A percentile compares a stretch with the other conserved stretches of the same genome.
Evolutionary conservation across 2,797 vertebrate species (phyloP).

Genomic region (Cephalopachus bancanus): DNA sequence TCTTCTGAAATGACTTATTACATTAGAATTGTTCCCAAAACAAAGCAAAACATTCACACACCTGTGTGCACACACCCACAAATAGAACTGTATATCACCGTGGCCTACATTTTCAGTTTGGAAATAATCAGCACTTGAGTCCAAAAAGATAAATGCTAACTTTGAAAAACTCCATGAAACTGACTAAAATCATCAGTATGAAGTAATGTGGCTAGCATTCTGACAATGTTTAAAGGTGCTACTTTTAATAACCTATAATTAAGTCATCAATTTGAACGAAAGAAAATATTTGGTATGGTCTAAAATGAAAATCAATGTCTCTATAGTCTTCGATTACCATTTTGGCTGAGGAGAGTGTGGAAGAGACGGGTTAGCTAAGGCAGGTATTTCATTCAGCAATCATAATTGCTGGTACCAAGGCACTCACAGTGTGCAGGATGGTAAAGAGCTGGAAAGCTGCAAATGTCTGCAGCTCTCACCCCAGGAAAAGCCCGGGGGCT

Average conservation of each 20-base stretch:
- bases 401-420: conserved; percentile 66
- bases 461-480: not conserved
- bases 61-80: not conserved
- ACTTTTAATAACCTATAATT: conserved; percentile 64
- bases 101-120: not conserved
- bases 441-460: not conserved
- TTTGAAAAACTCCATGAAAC: conserved; percentile 73
- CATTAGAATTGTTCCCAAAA: conserved; percentile 64
- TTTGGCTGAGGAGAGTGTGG: conserved; percentile 62
- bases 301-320: conserved; percentile 73
- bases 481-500: not conserved
- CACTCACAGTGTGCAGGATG: not conserved
- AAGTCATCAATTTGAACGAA: not conserved
- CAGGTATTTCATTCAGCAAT: conserved; percentile 63
- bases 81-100: not conserved
- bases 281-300: conserved; percentile 23
- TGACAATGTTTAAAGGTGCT: conserved; percentile 59
- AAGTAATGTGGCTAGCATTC: not conserved
- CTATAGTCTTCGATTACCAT: conserved; percentile 59
- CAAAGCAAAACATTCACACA: not conserved
- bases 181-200: conserved; percentile 66
- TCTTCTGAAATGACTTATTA: conserved; percentile 68
- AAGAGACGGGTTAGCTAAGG: not conserved
- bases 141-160: not conserved
- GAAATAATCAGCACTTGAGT: conserved; percentile 50